These are phyloP conservation scores for Tragelaphus buxtoni DNA, from an alignment of 2,113 vertebrate species.

Conservation along the genomic window DNA sequence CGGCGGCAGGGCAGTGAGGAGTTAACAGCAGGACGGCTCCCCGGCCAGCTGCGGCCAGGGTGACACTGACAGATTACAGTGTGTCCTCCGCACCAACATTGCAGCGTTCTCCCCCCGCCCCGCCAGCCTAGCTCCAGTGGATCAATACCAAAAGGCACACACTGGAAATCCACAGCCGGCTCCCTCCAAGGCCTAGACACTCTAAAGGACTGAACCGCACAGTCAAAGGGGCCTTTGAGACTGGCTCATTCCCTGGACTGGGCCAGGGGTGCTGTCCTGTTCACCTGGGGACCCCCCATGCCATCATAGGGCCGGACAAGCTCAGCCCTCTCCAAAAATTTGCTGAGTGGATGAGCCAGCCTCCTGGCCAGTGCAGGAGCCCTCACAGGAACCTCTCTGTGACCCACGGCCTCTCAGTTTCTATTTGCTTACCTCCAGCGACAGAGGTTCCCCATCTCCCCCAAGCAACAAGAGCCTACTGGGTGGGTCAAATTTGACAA, in stretches of 20 bases:
- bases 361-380: background rate
- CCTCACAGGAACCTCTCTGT: background rate
- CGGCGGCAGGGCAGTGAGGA: constrained; percentile 6
- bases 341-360: background rate
- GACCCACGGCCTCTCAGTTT: background rate
- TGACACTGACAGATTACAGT: constrained; percentile 34
- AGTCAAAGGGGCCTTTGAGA: background rate
- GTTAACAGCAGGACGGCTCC: constrained; percentile 38
- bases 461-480: background rate
- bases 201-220: background rate
- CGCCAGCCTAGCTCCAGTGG: background rate
- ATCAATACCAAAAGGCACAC: constrained; percentile 12
- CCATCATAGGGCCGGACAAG: background rate
- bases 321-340: background rate
- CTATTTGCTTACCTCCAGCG: background rate
- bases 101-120: background rate
- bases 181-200: background rate
- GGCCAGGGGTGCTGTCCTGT: background rate
- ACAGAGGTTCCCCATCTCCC: background rate
- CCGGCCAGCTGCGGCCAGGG: constrained; percentile 38
- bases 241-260: background rate
- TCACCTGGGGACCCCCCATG: background rate
- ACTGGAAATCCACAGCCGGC: background rate
- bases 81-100: constrained; percentile 59
- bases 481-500: background rate